phyloP scores from a whole-genome alignment of 2,797 vertebrate genomes.

The Myoxocephalus aenaeus region DNA sequence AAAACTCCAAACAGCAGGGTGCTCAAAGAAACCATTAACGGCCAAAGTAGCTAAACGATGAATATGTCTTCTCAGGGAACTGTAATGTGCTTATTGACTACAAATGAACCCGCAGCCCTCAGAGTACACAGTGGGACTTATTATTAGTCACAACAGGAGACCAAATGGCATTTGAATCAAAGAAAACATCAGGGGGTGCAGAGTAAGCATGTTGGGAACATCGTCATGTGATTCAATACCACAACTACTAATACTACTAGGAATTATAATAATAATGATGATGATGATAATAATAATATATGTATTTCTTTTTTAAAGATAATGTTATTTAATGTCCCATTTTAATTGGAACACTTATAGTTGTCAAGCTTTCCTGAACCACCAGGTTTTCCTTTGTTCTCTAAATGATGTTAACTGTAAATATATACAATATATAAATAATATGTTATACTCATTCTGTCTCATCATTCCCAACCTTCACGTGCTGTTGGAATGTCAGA shows the following conservation, averaged over 20 bases:
- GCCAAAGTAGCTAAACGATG: slow-evolving; percentile 43
- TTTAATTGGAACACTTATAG: neutral
- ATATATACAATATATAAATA: too few relatives aligned
- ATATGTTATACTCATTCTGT: slow-evolving; percentile 58
- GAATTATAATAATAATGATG: slow-evolving; percentile 3
- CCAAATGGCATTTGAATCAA: slow-evolving; percentile 47
- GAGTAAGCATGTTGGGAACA: slow-evolving; percentile 26
- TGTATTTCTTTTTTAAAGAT: neutral
- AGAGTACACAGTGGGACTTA: slow-evolving; percentile 36
- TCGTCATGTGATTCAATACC: slow-evolving; percentile 4
- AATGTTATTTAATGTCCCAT: neutral
- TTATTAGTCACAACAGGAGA: slow-evolving; percentile 54
- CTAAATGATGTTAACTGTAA: neutral
- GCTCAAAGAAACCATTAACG: slow-evolving; percentile 41
- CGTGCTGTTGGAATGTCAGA: slow-evolving; percentile 40
- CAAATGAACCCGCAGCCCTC: slow-evolving; percentile 39
- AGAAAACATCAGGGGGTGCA: slow-evolving; percentile 40
- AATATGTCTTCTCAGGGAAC: slow-evolving; percentile 45
- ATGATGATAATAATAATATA: slow-evolving; percentile 4
- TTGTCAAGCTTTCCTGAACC: neutral
- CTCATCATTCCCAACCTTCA: too few relatives aligned
- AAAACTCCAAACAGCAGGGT: slow-evolving; percentile 33
- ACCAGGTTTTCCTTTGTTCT: neutral
- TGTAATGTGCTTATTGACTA: slow-evolving; percentile 57
- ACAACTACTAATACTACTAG: neutral